A percentile compares a stretch with the other conserved stretches of the same genome.
Conservation (phyloP, 2,888 invertebrate species). For the Drosophila kambysellisi region DNA sequence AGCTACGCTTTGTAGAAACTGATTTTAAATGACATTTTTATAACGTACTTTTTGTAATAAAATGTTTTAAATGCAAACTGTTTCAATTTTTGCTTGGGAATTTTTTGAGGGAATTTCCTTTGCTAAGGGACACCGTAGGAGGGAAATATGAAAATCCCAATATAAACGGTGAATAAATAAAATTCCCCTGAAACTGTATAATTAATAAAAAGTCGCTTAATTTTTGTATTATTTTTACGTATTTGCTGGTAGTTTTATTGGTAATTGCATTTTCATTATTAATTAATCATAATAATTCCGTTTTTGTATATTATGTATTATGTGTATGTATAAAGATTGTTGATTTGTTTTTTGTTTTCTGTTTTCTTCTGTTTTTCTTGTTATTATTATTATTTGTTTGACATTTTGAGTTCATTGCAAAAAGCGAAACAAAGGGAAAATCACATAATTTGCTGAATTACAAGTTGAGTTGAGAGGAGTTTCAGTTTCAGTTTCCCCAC, state of each 20-base stretch:
- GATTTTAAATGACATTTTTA: slow-evolving; percentile 39
- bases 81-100: background rate
- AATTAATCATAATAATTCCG: slow-evolving; percentile 68
- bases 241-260: slow-evolving; percentile 81
- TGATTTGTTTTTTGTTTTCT: slow-evolving; percentile 40
- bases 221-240: slow-evolving; percentile 65
- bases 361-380: slow-evolving; percentile 9
- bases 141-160: background rate
- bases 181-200: background rate
- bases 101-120: background rate
- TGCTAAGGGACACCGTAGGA: background rate
- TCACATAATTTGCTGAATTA: slow-evolving; percentile 61
- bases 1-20: slow-evolving; percentile 17
- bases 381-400: slow-evolving; percentile 25
- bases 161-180: background rate
- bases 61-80: slow-evolving; percentile 37
- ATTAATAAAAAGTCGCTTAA: slow-evolving; percentile 7
- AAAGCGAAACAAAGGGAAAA: slow-evolving; percentile 69
- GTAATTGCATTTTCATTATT: slow-evolving; percentile 75
- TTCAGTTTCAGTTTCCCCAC: slow-evolving; percentile 8
- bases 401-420: slow-evolving; percentile 59
- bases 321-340: slow-evolving; percentile 62
- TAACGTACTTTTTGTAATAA: slow-evolving; percentile 47
- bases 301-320: slow-evolving; percentile 55
- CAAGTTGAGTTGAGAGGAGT: slow-evolving; percentile 20